Conservation (phyloP, 2,888 invertebrate species). For the Petrophora chlorosata region DNA sequence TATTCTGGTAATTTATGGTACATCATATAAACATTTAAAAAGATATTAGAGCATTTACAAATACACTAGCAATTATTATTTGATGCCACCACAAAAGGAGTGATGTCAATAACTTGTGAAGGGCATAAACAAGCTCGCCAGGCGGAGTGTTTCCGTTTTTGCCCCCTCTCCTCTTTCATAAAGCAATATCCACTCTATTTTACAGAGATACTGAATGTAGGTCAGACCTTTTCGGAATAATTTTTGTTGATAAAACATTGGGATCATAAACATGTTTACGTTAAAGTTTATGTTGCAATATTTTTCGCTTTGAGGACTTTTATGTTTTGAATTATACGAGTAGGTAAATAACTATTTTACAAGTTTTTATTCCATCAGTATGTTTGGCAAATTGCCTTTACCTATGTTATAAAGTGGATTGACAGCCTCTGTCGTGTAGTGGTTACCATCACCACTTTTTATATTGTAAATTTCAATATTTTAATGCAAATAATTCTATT, state of each 20-base stretch:
- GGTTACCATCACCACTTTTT: no score
- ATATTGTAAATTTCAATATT: no score
- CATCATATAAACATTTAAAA: no score
- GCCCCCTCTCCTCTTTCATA: slow-evolving; percentile 21
- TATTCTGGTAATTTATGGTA: no score
- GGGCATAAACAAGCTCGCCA: slow-evolving; percentile 21
- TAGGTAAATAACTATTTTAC: no score
- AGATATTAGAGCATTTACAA: not conserved
- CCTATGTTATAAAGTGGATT: no score
- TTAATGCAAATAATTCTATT: no score
- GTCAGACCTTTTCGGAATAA: slow-evolving; percentile 23
- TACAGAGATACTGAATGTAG: slow-evolving; percentile 25
- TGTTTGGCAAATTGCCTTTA: no score
- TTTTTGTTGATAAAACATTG: slow-evolving; percentile 19
- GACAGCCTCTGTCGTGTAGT: no score
- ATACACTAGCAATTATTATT: not conserved
- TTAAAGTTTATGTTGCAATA: slow-evolving; percentile 14
- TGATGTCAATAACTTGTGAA: slow-evolving; percentile 22
- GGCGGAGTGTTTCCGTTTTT: slow-evolving; percentile 14
- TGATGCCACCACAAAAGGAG: not conserved
- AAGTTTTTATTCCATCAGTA: no score
- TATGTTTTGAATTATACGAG: no score
- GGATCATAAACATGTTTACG: slow-evolving; percentile 18
- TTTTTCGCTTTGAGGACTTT: not conserved
- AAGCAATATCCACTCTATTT: slow-evolving; percentile 33